Evolutionary conservation across 2,888 invertebrate genomes (phyloP).

Genomic region (Rhagonycha lutea): DNA sequence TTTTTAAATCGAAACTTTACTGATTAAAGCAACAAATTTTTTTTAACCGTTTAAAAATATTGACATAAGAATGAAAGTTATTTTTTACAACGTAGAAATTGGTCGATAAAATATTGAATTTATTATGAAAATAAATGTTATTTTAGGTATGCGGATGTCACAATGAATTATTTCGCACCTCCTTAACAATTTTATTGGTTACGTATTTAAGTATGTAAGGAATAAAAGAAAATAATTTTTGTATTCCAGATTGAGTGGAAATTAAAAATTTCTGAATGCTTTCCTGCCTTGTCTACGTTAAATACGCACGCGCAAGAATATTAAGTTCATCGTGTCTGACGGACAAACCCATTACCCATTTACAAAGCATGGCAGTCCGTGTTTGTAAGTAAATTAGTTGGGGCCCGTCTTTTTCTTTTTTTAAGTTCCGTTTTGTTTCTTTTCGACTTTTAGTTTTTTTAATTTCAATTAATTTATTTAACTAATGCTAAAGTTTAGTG

Average conservation of each 20-base stretch:
- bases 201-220: background rate
- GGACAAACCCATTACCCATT: background rate
- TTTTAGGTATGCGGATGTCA: too few relatives aligned
- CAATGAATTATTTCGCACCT: background rate
- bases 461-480: background rate
- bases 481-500: background rate
- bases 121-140: too few relatives aligned
- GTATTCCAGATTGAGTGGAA: background rate
- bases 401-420: slow-evolving; percentile 42
- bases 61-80: too few relatives aligned
- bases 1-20: too few relatives aligned
- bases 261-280: background rate
- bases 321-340: background rate
- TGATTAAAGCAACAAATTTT: too few relatives aligned
- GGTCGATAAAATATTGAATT: too few relatives aligned
- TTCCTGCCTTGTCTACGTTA: background rate
- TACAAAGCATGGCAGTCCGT: slow-evolving; percentile 24
- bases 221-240: background rate
- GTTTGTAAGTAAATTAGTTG: slow-evolving; percentile 40
- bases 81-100: too few relatives aligned
- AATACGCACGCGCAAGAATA: background rate
- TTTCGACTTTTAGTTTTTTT: slow-evolving; percentile 41
- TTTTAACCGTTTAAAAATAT: too few relatives aligned
- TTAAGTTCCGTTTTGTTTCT: slow-evolving; percentile 44
- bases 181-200: background rate